A percentile compares a stretch with the other conserved stretches of the same genome.
Conservation (phyloP, 2,888 invertebrate genomes). For the Synanthedon vespiformis region DNA sequence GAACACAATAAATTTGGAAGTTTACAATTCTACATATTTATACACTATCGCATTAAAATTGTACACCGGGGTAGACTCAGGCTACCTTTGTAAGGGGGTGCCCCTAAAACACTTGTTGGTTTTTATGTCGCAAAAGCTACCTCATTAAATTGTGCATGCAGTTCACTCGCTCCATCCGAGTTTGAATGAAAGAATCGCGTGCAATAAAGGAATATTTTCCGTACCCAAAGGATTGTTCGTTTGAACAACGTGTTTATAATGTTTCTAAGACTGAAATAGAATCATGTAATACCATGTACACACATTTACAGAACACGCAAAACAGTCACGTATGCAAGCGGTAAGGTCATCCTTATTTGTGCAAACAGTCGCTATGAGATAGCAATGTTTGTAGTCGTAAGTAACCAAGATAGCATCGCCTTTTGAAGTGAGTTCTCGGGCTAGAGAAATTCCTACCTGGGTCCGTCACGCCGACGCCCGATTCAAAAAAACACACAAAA, state of each 20-base stretch:
- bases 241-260: background rate
- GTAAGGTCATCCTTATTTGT: conserved; percentile 50
- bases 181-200: too few species aligned
- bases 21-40: conserved; percentile 7
- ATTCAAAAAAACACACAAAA: conserved; percentile 37
- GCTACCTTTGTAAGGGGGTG: background rate
- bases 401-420: conserved; percentile 44
- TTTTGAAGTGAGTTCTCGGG: conserved; percentile 2
- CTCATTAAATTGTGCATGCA: background rate
- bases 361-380: conserved; percentile 52
- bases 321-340: conserved; percentile 39
- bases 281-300: background rate
- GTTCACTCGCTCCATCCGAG: too few species aligned
- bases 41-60: conserved; percentile 14
- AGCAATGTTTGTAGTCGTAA: conserved; percentile 48
- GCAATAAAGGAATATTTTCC: background rate
- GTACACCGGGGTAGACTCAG: conserved; percentile 4
- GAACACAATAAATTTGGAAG: too few species aligned
- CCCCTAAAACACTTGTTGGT: background rate
- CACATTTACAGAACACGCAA: background rate
- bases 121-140: background rate
- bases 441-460: conserved; percentile 41
- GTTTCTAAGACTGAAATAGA: background rate
- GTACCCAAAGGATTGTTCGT: background rate
- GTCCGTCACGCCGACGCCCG: conserved; percentile 34